phyloP scores from a whole-genome alignment of 2,113 vertebrate genomes.

The Tychaedon coryphoeus region DNA sequence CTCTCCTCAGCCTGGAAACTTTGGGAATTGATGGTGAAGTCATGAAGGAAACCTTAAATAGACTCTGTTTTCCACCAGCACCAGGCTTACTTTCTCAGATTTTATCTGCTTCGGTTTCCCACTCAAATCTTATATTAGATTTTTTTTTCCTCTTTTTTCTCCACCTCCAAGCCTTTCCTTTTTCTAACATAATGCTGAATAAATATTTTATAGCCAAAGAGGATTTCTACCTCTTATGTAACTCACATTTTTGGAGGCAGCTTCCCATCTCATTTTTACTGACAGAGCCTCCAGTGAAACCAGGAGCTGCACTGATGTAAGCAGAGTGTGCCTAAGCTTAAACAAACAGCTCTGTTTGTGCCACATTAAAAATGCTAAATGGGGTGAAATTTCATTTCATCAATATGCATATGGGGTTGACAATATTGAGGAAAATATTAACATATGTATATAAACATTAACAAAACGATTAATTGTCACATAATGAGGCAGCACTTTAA shows the following conservation, averaged over 20 bases:
- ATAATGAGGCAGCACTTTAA: not conserved
- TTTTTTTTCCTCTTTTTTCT: not conserved
- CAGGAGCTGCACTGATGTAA: not conserved
- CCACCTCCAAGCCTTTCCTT: constrained; percentile 27
- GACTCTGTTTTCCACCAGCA: not conserved
- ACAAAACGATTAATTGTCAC: not conserved
- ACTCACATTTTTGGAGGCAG: not conserved
- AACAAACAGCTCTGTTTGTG: not conserved
- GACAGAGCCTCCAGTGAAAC: not conserved
- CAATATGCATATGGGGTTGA: not conserved
- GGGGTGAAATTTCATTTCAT: not conserved
- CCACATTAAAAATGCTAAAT: not conserved
- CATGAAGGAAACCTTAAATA: constrained; percentile 12
- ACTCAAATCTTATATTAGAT: constrained; percentile 34
- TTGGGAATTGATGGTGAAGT: not conserved
- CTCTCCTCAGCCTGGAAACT: not conserved
- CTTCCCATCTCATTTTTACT: constrained; percentile 6
- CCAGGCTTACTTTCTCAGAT: not conserved
- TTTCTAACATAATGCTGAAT: constrained; percentile 42
- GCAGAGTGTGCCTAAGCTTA: not conserved
- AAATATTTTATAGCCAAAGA: constrained; percentile 50
- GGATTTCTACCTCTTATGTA: constrained; percentile 18
- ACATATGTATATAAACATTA: not conserved
- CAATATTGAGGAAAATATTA: not conserved
- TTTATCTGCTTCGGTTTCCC: constrained; percentile 30